Base-by-base conservation (phyloP, 2,888 invertebrate species). In the Drosophila meridiana region DNA sequence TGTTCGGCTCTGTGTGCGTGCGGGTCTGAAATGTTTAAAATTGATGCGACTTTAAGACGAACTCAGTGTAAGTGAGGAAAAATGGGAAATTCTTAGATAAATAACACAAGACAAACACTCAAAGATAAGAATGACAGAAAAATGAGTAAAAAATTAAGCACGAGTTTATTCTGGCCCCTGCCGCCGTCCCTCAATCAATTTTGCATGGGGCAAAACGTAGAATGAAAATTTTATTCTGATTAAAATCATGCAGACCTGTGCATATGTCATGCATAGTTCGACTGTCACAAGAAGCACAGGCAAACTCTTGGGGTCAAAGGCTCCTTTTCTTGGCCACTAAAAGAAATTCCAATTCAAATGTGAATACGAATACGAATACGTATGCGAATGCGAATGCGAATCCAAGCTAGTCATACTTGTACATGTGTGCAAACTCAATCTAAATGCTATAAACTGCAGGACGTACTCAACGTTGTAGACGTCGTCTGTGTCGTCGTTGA, bases 371-470 rank as follows among this genome's bases (percentile, higher is more conserved):
- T 48, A 8, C 48, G 30, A 48, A 48, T 42, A 3, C n/a, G n/a
- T 69, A 59, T 64, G 30, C 55, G 42, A 42, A 43, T 34, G 48
- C 61, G 77, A 80, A 69, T 59, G 45, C 52, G 68, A 75, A 69
- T 68, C 78, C 74, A 68, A 77, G 77, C 70, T 76, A 67, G 73
- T 79, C 81, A 58, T 72, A 52, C 50, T 55, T 78, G 78, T 73
- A 71, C 61, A 70, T 89, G 70, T 77, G 72, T 79, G 84, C 73
- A 87, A 89, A 85, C 89, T 83, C 81, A 87, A 90, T 87, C 82
- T 83, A 90, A 88, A 86, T 75, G 77, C 89, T 75, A 85, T 82
- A 87, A 82, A 82, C 89, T 82, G 87, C 82, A 89, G 83, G 76
- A 83, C 81, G 83, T 80, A 64, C 79, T 83, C 84, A 57, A 65